Conservation (phyloP, 2,888 invertebrate genomes). For the Byasa hedistus region DNA sequence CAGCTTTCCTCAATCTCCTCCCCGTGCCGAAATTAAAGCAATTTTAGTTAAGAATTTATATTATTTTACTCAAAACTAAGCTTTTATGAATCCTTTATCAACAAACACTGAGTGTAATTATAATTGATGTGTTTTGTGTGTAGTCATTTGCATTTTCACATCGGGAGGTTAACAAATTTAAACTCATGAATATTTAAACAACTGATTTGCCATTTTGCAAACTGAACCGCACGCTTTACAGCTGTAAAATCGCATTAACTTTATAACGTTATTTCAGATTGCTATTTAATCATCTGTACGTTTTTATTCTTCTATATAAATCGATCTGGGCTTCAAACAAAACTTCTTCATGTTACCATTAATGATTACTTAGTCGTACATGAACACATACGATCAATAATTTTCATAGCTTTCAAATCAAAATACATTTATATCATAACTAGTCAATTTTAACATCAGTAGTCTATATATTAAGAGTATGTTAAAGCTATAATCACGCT, state of each 20-base stretch:
- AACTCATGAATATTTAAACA: slow-evolving; percentile 14
- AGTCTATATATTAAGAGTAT: no score
- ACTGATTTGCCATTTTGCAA: slow-evolving; percentile 10
- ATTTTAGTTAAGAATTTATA: not conserved
- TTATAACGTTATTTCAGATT: slow-evolving; percentile 15
- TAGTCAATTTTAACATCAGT: no score
- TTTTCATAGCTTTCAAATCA: no score
- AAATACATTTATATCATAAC: no score
- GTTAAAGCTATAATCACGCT: no score
- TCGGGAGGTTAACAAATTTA: slow-evolving; percentile 16
- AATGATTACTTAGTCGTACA: no score
- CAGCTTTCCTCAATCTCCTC: not conserved
- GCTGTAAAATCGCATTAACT: slow-evolving; percentile 16
- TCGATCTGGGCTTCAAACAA: no score
- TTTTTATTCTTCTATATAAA: no score
- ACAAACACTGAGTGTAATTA: not conserved
- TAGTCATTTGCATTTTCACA: slow-evolving; percentile 13
- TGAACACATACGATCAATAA: no score
- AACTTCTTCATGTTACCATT: no score
- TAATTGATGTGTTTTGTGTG: slow-evolving; percentile 4
- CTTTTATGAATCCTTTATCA: not conserved
- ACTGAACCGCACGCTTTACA: slow-evolving; percentile 10
- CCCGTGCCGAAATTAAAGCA: slow-evolving; percentile 4
- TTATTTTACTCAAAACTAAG: no score
- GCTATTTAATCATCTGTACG: no score